A percentile compares a stretch with the other conserved stretches of the same genome.
Evolutionary conservation across 2,113 vertebrate species (phyloP).

Genomic region (Plectropomus leopardus): DNA sequence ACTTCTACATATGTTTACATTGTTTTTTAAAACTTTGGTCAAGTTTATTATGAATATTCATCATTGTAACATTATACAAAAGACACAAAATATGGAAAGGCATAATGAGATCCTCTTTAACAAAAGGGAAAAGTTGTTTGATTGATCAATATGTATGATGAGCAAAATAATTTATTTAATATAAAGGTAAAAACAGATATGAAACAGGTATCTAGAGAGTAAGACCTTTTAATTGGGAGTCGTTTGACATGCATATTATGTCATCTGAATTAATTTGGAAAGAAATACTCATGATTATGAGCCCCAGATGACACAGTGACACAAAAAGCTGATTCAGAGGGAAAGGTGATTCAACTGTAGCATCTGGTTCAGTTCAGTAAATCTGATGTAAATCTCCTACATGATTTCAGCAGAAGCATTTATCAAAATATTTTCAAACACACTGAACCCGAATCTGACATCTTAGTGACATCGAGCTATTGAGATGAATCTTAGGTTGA

Average conservation of each 20-base stretch:
- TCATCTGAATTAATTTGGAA: slow-evolving; percentile 2
- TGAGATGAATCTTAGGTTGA: slow-evolving; percentile 33
- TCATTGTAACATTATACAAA: too few relatives aligned
- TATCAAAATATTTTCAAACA: background rate
- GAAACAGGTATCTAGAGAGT: background rate
- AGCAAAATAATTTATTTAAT: too few relatives aligned
- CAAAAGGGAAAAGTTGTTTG: background rate
- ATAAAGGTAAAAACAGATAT: background rate
- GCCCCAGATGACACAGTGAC: slow-evolving; percentile 45
- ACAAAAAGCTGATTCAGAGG: slow-evolving; percentile 44
- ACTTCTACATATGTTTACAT: too few relatives aligned
- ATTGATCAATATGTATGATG: too few relatives aligned
- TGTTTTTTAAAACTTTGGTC: too few relatives aligned
- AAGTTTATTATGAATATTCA: too few relatives aligned
- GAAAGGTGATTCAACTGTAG: slow-evolving; percentile 58
- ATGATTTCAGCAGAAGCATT: slow-evolving; percentile 31
- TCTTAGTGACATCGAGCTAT: slow-evolving; percentile 13
- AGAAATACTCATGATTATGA: background rate
- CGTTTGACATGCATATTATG: slow-evolving; percentile 13
- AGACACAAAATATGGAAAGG: too few relatives aligned
- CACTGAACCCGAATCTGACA: background rate
- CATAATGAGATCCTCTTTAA: too few relatives aligned
- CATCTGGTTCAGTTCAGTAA: slow-evolving; percentile 63
- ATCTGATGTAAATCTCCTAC: slow-evolving; percentile 7
- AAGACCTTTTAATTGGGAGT: background rate